Evolutionary conservation across 2,113 vertebrate species (phyloP), one percentile per base, ranked within the genome.

Genomic region (Bettongia penicillata): DNA sequence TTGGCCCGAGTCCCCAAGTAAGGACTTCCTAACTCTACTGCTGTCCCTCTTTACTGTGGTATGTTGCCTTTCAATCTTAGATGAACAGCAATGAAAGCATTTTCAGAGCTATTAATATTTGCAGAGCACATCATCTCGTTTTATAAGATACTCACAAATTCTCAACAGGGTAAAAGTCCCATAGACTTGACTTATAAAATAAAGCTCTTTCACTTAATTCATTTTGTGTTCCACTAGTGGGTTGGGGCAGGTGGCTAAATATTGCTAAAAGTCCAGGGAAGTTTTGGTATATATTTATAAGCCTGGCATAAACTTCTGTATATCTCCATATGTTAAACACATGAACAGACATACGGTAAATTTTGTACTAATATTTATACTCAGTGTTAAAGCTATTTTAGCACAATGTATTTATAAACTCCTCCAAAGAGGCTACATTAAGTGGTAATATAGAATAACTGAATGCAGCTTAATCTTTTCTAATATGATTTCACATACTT

Each of bases 121-220:
- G 1, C 68, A 84, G n/a, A 43, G 19, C 19, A 84, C 19, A 84
- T 19, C n/a, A 43, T 84, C n/a, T 84, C 16, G 16, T 77, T 77
- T 37, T n/a, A 43, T 84, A n/a, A 84, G n/a, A 84, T 84, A 43
- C 43, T n/a, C 37, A 43, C 7, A 84, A 2, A 84, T 7, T 43
- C 1, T 14, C 68, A 43, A 68, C 7, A 84, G n/a, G 2, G 19
- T 84, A 16, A 84, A 43, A 84, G n/a, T 84, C n/a, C 68, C n/a
- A 43, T 43, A 68, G 31, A 68, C 61, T 68, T 37, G 31, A 37
- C 14, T 68, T 37, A 37, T 4, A 37, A 68, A 96, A 0, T 89
- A 24, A 91, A 93, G 84, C 94, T 11, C 7, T 91, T 55, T 95
- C 89, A 61, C 53, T 57, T 91, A n/a, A 93, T 51, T 94, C 97